phyloP scores from a whole-genome alignment of 2,797 vertebrate genomes.

The Furcifer pardalis region DNA sequence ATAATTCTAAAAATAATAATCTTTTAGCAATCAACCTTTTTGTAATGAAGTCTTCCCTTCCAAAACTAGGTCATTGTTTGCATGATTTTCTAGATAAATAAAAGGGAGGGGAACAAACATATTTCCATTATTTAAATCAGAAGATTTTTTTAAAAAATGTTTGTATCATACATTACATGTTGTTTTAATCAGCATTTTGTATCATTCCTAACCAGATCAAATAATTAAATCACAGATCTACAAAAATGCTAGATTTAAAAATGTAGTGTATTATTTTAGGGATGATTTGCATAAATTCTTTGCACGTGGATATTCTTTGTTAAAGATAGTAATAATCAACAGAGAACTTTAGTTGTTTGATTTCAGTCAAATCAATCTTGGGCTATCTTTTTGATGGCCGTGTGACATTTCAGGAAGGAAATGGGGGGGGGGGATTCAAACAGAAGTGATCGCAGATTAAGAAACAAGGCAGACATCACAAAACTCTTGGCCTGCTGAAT shows the following conservation, averaged over 20 bases:
- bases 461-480: slow-evolving; percentile 87
- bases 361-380: slow-evolving; percentile 75
- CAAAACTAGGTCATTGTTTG: slow-evolving; percentile 79
- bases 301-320: slow-evolving; percentile 57
- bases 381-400: slow-evolving; percentile 76
- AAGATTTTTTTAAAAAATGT: slow-evolving; percentile 21
- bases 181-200: slow-evolving; percentile 54
- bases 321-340: slow-evolving; percentile 68
- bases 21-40: slow-evolving; percentile 76
- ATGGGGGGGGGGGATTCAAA: slow-evolving; percentile 78
- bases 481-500: slow-evolving; percentile 79
- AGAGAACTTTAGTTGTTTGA: slow-evolving; percentile 67
- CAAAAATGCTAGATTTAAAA: not conserved
- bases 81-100: slow-evolving; percentile 72
- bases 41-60: slow-evolving; percentile 72
- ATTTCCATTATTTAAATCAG: slow-evolving; percentile 32
- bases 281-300: slow-evolving; percentile 52
- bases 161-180: slow-evolving; percentile 60
- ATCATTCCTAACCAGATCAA: slow-evolving; percentile 62
- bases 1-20: slow-evolving; percentile 77
- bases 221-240: slow-evolving; percentile 50
- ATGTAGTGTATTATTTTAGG: slow-evolving; percentile 47
- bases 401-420: slow-evolving; percentile 88
- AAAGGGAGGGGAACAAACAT: slow-evolving; percentile 68
- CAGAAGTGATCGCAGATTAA: slow-evolving; percentile 86